Evolutionary conservation across 2,888 invertebrate genomes (phyloP), one percentile per base, ranked within the genome.

Genomic region (Aleiodes leptofemur): DNA sequence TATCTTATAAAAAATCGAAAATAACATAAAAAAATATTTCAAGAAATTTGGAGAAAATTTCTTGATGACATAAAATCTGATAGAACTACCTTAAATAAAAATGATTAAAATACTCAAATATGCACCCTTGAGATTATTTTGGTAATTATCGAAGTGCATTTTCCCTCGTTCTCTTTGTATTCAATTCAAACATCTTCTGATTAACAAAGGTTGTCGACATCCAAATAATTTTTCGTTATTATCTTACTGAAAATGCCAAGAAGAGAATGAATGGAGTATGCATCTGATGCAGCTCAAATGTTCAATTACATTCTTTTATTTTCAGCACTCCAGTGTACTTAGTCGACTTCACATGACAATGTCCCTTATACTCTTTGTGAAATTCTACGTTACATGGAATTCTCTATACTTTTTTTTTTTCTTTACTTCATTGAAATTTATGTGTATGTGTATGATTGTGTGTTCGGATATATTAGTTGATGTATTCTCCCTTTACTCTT

Each of bases 311-410:
- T 53, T 64, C 11, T 66, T 61, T 56, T 51, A 51, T 23, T 48
- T 73, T 55, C 73, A 73, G 74, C 74, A 74, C 74, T 74, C 51
- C 74, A 69, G 61, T 69, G 74, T 74, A 74, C 74, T 70, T 74
- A 74, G 73, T 73, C 70, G 51, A 61, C 61, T 51, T 53, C 59
- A 57, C 70, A 50, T 71, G 70, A 57, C 51, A 68, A 66, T 66
- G 48, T 68, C 68, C 51, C 69, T 73, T 73, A 64, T 31, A 51
- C 55, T 71, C 56, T 61, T 61, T 59, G 61, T 59, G 72, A 56
- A 72, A 72, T 56, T 57, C 55, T 48, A 16, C n/a, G 14, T 57
- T 61, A 69, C 59, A 61, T 57, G 70, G 61, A 59, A 55, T 69
- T 71, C 73, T 73, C 38, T 13, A 31, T 34, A 66, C 76, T 74